phyloP scores from a whole-genome alignment of 2,113 vertebrate species.

The Bombycilla garrulus region DNA sequence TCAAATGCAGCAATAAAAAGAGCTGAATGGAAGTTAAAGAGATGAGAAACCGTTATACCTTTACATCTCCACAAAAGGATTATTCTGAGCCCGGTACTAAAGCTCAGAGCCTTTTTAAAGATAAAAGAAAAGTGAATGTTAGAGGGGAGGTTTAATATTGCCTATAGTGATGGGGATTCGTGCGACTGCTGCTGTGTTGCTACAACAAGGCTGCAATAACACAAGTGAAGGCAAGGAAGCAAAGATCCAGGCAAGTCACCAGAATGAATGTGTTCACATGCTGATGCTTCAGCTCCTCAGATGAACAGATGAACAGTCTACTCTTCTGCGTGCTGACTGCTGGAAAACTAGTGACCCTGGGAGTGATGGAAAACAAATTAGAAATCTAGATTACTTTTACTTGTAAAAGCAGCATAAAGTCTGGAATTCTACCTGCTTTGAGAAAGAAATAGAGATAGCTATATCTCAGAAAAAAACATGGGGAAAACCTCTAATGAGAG shows the following conservation, averaged over 20 bases:
- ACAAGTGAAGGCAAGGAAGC: background rate
- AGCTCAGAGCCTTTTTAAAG: background rate
- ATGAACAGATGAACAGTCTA: background rate
- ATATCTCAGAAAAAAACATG: background rate
- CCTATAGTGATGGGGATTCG: background rate
- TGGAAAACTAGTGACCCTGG: background rate
- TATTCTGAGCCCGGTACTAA: background rate
- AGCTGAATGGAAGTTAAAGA: background rate
- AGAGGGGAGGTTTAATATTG: slow-evolving; percentile 10
- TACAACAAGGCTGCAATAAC: slow-evolving; percentile 42
- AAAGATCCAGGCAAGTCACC: background rate
- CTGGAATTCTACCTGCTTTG: background rate
- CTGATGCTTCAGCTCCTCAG: background rate
- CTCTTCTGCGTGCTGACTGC: background rate
- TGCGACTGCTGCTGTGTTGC: slow-evolving; percentile 31
- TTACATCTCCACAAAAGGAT: background rate
- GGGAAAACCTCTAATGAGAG: background rate
- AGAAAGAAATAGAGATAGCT: background rate
- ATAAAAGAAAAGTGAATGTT: background rate
- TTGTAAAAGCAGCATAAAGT: background rate
- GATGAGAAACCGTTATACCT: background rate
- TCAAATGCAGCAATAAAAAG: background rate
- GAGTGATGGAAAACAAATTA: background rate
- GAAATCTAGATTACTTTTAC: background rate
- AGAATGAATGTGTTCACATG: background rate